Base-by-base conservation (phyloP, 2,888 invertebrate species). In the Melanophora roralis region DNA sequence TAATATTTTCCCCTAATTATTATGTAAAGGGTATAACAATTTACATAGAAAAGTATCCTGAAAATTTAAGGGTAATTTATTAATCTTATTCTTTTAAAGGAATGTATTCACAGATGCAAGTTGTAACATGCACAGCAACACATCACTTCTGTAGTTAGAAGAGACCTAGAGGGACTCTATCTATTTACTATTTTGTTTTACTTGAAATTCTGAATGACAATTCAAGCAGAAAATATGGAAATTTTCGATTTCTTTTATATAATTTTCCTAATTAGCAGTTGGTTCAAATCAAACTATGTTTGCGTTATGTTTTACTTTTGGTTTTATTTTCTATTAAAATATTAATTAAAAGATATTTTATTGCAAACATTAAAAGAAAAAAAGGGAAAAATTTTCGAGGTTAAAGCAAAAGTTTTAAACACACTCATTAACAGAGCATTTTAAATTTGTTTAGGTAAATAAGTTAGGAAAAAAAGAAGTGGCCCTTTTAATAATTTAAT, bases 351-450 rank as follows among this genome's bases (percentile, higher is more conserved):
- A 45, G 47, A 12, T 16, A 40, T 57, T 45, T 43, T 73, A 38
- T 27, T 53, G 19, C 53, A 34, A 32, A 34, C 49, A 14, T 16
- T 3, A n/a, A n/a, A n/a, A n/a, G n/a, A n/a, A n/a, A n/a, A n/a
- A n/a, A n/a, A 51, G 16, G 5, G n/a, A 3, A 38, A 36, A 16
- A 12, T 32, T 40, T 57, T 57, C 65, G 60, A 62, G 40, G 59
- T 64, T 68, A 21, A 53, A 57, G 40, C 47, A 81, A 84, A 85
- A 85, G 84, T 85, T 85, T 83, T 85, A 87, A 86, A 86, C 85
- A 84, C 85, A 84, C 81, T 83, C 85, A 86, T 84, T 83, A 84
- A 83, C 84, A 85, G 83, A 84, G 83, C 84, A 86, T 84, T 83
- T 84, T 85, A 83, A 85, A 85, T 83, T 85, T 83, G 83, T 74